Evolutionary conservation across 2,113 vertebrate species (phyloP), one percentile per base, ranked within the genome.

Genomic region (Antigone vipio): DNA sequence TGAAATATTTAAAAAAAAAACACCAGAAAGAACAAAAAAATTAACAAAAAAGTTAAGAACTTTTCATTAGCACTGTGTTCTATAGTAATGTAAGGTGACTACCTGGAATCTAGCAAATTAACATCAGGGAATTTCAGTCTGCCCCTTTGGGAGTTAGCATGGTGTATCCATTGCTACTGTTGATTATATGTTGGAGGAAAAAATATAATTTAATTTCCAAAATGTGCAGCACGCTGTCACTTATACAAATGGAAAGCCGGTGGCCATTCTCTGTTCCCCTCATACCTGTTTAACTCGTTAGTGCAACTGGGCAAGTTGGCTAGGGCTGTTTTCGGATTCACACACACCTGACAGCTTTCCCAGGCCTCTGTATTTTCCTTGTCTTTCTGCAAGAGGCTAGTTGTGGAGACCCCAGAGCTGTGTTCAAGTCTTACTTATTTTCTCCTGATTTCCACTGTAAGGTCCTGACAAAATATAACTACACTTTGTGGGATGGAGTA

Each of bases 391-490:
- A 8, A 1, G 1, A 40, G 5, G 14, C 22, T 26, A 45, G 13
- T 6, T 55, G 21, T 6, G 34, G 30, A 73, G 27, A 24, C 47
- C 26, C 50, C 45, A 15, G 2, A 8, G 3, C 1, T 56, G 14
- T 18, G 15, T 44, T 47, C 21, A 15, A 18, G 59, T 66, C 11
- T 32, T 21, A 7, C 44, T 35, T 9, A 10, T 26, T 89, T 64
- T 62, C 24, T 52, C 24, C 8, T 5, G 1, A 1, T 67, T 82
- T 47, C 55, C 23, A 22, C 27, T 30, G 23, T 34, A 30, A 75
- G 14, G 20, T 22, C 17, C 21, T 52, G 24, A 49, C 0, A 0
- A 47, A 38, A 22, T 27, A 11, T 0, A 9, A 29, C 15, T 9
- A 32, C 3, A 3, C 15, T 23, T 6, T 6, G 8, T 1, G 16